Base-by-base conservation (phyloP, 2,888 invertebrate species). In the Drosophila paracracens region DNA sequence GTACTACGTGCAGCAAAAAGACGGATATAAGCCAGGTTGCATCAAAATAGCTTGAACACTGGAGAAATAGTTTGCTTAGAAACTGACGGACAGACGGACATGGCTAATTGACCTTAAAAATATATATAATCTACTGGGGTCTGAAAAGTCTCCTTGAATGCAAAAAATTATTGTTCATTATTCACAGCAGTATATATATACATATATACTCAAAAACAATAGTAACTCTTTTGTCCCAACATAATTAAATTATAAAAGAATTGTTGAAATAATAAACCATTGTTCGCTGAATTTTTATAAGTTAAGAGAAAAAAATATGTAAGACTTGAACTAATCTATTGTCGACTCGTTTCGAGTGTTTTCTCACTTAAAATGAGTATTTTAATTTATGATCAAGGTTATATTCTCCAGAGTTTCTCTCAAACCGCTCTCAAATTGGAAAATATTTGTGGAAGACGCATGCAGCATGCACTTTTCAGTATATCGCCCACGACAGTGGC, bases 401-500 rank as follows among this genome's bases (percentile, higher is more conserved):
- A 25, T 16, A 16, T 46, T 2, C 16, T 4, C 2, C 8, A 46
- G 13, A 16, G 46, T 8, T 46, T 16, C 25, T 13, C 27, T n/a
- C n/a, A n/a, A 38, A 25, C 4, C 27, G n/a, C 2, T 4, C 16
- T 6, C 6, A 43, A 43, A 31, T 43, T 43, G 57, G 13, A 43
- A 57, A 31, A 43, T 18, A 43, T 31, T 38, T 38, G 18, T 33
- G 3, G 6, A 31, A 57, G 29, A 43, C 21, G 38, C 10, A 43
- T 53, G 54, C 36, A 10, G 38, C 10, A 54, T 62, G 50, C 48
- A 72, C 25, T 38, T 51, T 33, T 21, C 33, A 31, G 31, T 33
- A 51, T 35, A 38, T 62, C 74, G 68, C 61, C 74, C 68, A 74
- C 68, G 50, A 61, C 57, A 65, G 53, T 46, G 31, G 43, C 56